These are phyloP conservation scores for Eumacrocentrus americanus DNA, from an alignment of 2,888 invertebrate species.

Conservation along the genomic window DNA sequence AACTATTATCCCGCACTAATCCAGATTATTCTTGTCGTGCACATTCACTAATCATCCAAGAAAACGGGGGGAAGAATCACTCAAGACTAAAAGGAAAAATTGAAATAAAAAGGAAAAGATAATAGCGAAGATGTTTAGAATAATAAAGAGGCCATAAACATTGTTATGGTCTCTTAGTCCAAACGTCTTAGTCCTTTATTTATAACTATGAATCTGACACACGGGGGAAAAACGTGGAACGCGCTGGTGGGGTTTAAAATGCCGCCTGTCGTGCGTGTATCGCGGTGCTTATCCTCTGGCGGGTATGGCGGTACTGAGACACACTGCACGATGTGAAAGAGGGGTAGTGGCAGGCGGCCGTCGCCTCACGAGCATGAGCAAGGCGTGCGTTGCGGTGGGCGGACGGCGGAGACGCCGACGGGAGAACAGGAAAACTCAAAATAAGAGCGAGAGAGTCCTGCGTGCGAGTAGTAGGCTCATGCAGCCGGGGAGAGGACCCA, in stretches of 20 bases:
- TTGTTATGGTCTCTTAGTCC: too few relatives aligned
- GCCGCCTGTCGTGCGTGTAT: too few relatives aligned
- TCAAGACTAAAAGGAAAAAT: too few relatives aligned
- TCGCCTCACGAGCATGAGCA: neutral
- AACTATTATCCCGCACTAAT: too few relatives aligned
- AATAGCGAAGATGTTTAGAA: too few relatives aligned
- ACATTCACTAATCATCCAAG: too few relatives aligned
- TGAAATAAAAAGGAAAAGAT: too few relatives aligned
- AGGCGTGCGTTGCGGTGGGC: constrained; percentile 39
- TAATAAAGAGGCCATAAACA: too few relatives aligned
- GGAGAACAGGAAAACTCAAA: constrained; percentile 39
- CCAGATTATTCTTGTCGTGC: too few relatives aligned
- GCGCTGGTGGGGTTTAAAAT: too few relatives aligned
- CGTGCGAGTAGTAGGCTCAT: constrained; percentile 12
- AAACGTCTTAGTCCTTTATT: too few relatives aligned
- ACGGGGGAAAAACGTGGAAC: neutral
- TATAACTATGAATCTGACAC: neutral
- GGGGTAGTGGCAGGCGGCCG: constrained; percentile 18
- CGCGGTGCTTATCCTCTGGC: constrained; percentile 57
- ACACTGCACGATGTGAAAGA: constrained; percentile 31
- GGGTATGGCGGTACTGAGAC: constrained; percentile 60
- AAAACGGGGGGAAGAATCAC: too few relatives aligned
- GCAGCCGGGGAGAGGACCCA: constrained; percentile 13
- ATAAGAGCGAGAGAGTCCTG: constrained; percentile 41
- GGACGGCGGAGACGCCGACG: constrained; percentile 49